Evolutionary conservation across 2,888 invertebrate genomes (phyloP), one percentile per base, ranked within the genome.

Genomic region (Perithous albicinctus): DNA sequence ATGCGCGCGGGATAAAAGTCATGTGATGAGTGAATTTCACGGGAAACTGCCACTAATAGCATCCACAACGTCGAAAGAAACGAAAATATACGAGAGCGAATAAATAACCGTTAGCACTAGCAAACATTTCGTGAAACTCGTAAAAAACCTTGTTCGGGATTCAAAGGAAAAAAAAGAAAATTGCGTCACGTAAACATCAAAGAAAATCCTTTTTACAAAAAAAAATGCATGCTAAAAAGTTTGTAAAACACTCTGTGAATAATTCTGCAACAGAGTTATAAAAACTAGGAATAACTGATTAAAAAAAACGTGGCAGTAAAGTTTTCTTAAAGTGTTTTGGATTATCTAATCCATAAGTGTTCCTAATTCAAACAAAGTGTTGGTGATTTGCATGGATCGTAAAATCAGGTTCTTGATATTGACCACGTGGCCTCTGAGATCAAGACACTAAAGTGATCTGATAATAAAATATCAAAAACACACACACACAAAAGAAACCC

Each of bases 1-100:
- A 51, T n/a, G 48, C 32, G 20, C 51, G 32, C 35, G 67, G 48
- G 35, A 12, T n/a, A 54, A 63, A 70, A 51, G 41, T n/a, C 43
- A 43, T 56, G 69, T 63, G 64, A 69, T 67, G 76, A 80, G 77
- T 80, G 80, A 80, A 77, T 73, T 77, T 72, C 41, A 29, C n/a
- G n/a, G 48, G 61, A 67, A 77, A 73, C 18, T n/a, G 23, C 56
- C 48, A 61, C 67, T 61, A 79, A 51, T 51, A 61, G 76, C 56
- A 12, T 51, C 51, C 23, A 23, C 2, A 20, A 12, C 51, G 51
- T 51, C 23, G 61, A 23, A 48, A 73, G 46, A 74, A 73, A 64
- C 38, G 54, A 41, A 26, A 54, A 54, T 61, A 46, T 61, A 63
- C 20, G 64, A 43, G 54, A 29, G n/a, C n/a, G 64, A 66, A 72